Percentiles rank a stretch among this genome's conserved stretches.
phyloP scores from a whole-genome alignment of 2,797 vertebrate genomes.

The Catamblyrhynchus diadema region DNA sequence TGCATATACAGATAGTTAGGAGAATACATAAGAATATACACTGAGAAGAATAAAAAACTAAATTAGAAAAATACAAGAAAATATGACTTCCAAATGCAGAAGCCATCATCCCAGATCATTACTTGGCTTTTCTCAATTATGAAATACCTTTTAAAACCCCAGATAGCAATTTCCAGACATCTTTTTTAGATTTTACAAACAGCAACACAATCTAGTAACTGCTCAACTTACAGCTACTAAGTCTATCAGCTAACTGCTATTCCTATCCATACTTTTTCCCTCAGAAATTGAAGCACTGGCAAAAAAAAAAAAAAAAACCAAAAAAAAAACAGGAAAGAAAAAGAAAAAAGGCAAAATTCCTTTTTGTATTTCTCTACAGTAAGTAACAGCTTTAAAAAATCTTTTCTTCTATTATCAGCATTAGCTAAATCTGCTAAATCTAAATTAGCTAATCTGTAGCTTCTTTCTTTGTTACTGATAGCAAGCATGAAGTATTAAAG shows the following conservation, averaged over 20 bases:
- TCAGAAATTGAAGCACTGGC: background rate
- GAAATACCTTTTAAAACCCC: background rate
- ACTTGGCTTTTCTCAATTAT: background rate
- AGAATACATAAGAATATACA: background rate
- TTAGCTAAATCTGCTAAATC: background rate
- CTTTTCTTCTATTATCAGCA: background rate
- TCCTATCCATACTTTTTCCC: background rate
- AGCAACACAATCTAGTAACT: background rate
- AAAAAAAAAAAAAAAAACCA: background rate
- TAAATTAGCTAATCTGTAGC: background rate
- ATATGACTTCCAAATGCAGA: background rate
- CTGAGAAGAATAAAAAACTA: background rate
- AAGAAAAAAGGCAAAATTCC: background rate
- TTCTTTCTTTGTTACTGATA: background rate
- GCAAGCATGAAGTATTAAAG: background rate
- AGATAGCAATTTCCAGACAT: background rate
- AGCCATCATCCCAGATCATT: background rate
- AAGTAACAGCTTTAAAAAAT: background rate
- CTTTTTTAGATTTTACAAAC: background rate
- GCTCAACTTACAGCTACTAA: background rate
- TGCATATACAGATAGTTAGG: rapidly evolving
- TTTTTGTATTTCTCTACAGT: background rate
- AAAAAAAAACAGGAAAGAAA: background rate
- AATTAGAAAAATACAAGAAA: background rate
- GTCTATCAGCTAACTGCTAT: background rate